Base-by-base conservation (phyloP, 2,797 vertebrate species). In the Spea hammondii region DNA sequence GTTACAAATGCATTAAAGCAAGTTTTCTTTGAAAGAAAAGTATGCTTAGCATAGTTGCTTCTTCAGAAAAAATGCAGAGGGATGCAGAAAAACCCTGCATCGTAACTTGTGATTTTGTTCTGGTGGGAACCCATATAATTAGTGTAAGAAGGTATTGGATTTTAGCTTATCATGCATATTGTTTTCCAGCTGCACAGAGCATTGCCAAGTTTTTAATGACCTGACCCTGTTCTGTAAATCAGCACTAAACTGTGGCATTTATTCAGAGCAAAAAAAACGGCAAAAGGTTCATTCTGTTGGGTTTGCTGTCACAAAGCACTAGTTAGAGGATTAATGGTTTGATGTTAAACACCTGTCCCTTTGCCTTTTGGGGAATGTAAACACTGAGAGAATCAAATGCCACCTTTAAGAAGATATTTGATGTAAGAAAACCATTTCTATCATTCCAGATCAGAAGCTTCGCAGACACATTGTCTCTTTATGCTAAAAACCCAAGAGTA, bases 91-190 rank as follows among this genome's bases (percentile, higher is more conserved):
- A 91, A 83, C 88, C 88, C 79, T 85, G 84, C 76, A 87, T 89
- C 88, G 89, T 91, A 92, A 93, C 93, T 92, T 92, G 91, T 91
- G 89, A 89, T 93, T 90, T 91, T 87, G 85, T 92, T 91, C 93
- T 93, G 92, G 89, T 92, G 92, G 91, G 91, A 90, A 89, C 90
- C 91, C 89, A 91, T 92, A 93, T 94, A 94, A 94, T 94, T 94
- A 94, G 92, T 90, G 91, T 91, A 92, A 91, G 91, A 87, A 94
- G 92, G 92, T 92, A 92, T 93, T 93, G 92, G 88, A 92, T 93
- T 94, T 94, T 93, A 92, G 93, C 93, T 94, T 94, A 94, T 93
- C 91, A 88, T 91, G 92, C 93, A 94, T 93, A 93, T 92, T 93
- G 93, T 94, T 93, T 93, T 93, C 92, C 92, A 93, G 91, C 92